A percentile compares a stretch with the other conserved stretches of the same genome.
phyloP scores from a whole-genome alignment of 2,888 invertebrate species.

The Argyra leucocephala region DNA sequence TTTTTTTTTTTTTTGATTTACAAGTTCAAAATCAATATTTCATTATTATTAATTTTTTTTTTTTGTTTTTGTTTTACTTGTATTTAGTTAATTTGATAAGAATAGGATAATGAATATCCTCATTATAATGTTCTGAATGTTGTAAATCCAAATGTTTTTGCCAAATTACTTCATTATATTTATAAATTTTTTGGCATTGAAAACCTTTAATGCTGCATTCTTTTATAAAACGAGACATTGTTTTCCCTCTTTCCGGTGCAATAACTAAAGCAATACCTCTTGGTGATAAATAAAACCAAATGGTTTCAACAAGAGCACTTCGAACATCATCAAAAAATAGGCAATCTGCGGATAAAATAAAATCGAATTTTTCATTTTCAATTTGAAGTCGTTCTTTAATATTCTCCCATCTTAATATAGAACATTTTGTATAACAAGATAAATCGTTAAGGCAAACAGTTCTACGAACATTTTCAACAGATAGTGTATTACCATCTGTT shows the following conservation, averaged over 20 bases:
- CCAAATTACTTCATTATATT: constrained; percentile 60
- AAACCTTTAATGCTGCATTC: constrained; percentile 54
- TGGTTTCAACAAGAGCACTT: constrained; percentile 55
- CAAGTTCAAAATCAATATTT: too few relatives aligned
- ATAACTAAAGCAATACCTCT: constrained; percentile 61
- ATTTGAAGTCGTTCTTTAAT: constrained; percentile 29
- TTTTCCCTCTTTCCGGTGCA: constrained; percentile 65
- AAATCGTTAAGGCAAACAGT: constrained; percentile 58
- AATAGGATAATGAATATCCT: constrained; percentile 63
- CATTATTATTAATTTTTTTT: too few relatives aligned
- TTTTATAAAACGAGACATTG: constrained; percentile 58
- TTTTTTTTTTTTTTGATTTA: too few relatives aligned
- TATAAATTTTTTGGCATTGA: constrained; percentile 47
- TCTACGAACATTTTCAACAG: constrained; percentile 60
- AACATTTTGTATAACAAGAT: constrained; percentile 47
- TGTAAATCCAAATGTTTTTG: constrained; percentile 54
- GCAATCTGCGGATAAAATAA: constrained; percentile 69
- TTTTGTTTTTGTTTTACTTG: background rate
- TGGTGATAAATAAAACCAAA: constrained; percentile 52
- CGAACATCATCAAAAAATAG: constrained; percentile 68
- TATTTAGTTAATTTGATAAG: constrained; percentile 49
- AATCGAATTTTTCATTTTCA: constrained; percentile 52
- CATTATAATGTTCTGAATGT: constrained; percentile 50
- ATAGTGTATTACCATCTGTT: constrained; percentile 69
- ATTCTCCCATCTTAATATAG: constrained; percentile 51